A percentile compares a stretch with the other conserved stretches of the same genome.
These are phyloP conservation scores for Chrysotoxum bicinctum DNA, from an alignment of 2,888 invertebrate species.

Conservation along the genomic window DNA sequence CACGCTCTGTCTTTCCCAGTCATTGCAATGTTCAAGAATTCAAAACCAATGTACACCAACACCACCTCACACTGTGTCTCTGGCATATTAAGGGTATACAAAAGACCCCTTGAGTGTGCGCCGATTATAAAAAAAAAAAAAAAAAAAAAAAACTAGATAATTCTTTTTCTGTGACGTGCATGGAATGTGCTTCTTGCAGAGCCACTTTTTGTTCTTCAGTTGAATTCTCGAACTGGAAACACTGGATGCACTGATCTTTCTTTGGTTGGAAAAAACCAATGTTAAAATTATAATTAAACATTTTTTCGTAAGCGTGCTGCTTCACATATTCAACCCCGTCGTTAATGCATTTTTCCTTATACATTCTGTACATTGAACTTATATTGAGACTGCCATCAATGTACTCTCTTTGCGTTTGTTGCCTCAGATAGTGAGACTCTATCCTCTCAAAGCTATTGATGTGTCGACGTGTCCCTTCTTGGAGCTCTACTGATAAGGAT, in stretches of 20 bases:
- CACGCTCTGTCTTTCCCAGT: too few relatives aligned
- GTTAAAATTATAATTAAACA: not conserved
- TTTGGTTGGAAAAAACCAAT: not conserved
- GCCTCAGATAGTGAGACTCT: not conserved
- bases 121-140: too few relatives aligned
- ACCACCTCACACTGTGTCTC: too few relatives aligned
- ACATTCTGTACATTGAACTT: not conserved
- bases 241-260: not conserved
- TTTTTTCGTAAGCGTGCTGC: not conserved
- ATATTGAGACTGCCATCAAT: conserved; percentile 31
- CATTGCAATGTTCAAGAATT: too few relatives aligned
- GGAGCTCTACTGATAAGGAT: conserved; percentile 18
- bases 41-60: too few relatives aligned
- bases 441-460: conserved; percentile 10
- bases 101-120: too few relatives aligned
- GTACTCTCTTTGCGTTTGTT: conserved; percentile 16
- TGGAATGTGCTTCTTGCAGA: not conserved
- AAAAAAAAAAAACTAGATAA: too few relatives aligned
- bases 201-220: not conserved
- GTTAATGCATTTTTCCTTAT: not conserved
- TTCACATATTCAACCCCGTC: not conserved
- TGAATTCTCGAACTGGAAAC: not conserved
- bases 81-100: too few relatives aligned
- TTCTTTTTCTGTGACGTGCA: not conserved
- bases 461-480: conserved; percentile 8